Conservation (phyloP, 2,888 invertebrate species). For the Rosalia funebris region DNA sequence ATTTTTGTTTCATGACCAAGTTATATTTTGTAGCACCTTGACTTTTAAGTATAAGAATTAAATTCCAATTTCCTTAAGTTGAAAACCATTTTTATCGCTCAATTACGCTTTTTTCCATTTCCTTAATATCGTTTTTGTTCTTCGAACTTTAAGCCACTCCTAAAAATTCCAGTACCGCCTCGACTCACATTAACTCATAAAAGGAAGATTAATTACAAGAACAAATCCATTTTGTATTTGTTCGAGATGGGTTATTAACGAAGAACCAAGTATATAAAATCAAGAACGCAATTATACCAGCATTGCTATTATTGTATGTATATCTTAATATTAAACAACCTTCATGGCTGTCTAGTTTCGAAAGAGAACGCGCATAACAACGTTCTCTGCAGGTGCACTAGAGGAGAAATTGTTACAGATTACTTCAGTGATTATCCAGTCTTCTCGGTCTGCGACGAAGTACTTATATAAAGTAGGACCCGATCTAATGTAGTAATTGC, state of each 20-base stretch:
- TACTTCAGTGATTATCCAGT: conserved; percentile 12
- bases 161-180: background rate
- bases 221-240: background rate
- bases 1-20: no score
- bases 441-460: conserved; percentile 8
- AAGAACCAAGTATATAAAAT: background rate
- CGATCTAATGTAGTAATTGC: conserved; percentile 28
- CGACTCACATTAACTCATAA: background rate
- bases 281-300: conserved; percentile 10
- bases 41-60: no score
- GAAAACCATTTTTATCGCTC: no score
- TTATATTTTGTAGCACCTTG: no score
- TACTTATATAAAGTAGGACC: conserved; percentile 28
- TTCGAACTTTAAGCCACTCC: no score
- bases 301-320: conserved; percentile 25
- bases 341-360: conserved; percentile 36
- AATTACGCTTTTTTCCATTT: no score
- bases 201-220: background rate
- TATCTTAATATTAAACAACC: conserved; percentile 28
- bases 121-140: no score
- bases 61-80: no score
- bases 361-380: conserved; percentile 34
- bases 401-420: conserved; percentile 27
- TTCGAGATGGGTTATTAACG: background rate
- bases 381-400: conserved; percentile 18